These are phyloP conservation scores for Sarcophaga variegata DNA, from an alignment of 2,888 invertebrate species.

Conservation along the genomic window DNA sequence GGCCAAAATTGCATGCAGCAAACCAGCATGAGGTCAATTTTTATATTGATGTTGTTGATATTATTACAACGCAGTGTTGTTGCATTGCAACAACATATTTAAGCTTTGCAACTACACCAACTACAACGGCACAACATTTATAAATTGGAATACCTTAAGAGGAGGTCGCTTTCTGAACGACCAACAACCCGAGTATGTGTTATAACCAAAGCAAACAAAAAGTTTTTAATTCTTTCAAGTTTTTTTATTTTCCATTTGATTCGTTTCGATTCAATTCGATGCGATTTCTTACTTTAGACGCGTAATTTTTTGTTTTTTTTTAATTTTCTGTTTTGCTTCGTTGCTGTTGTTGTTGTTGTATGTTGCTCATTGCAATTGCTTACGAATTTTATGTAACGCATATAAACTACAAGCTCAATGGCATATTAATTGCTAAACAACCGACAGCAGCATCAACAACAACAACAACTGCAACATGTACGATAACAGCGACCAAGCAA, in stretches of 20 bases:
- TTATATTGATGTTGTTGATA: constrained; percentile 71
- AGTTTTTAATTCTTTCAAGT: constrained; percentile 24
- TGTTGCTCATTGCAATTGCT: constrained; percentile 52
- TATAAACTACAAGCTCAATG: constrained; percentile 60
- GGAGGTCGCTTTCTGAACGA: constrained; percentile 72
- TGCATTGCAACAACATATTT: constrained; percentile 55
- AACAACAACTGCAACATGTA: constrained; percentile 45
- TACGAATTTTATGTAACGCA: constrained; percentile 59
- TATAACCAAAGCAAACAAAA: constrained; percentile 43
- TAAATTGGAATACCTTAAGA: constrained; percentile 73
- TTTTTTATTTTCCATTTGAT: constrained; percentile 14
- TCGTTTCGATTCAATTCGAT: neutral
- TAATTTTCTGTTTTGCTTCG: constrained; percentile 11
- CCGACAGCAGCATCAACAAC: constrained; percentile 44
- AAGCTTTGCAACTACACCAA: constrained; percentile 36
- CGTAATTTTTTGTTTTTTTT: neutral
- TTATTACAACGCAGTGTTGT: constrained; percentile 70
- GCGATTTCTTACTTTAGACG: constrained; percentile 45
- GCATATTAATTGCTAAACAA: constrained; percentile 63
- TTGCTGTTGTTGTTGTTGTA: neutral
- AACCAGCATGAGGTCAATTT: constrained; percentile 75
- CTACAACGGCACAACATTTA: constrained; percentile 7
- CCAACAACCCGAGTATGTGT: constrained; percentile 7
- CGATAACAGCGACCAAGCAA: constrained; percentile 48
- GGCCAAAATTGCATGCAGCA: constrained; percentile 46